These are phyloP conservation scores for Tenebrosternarchus preto DNA, from an alignment of 2,113 vertebrate species.

Conservation along the genomic window DNA sequence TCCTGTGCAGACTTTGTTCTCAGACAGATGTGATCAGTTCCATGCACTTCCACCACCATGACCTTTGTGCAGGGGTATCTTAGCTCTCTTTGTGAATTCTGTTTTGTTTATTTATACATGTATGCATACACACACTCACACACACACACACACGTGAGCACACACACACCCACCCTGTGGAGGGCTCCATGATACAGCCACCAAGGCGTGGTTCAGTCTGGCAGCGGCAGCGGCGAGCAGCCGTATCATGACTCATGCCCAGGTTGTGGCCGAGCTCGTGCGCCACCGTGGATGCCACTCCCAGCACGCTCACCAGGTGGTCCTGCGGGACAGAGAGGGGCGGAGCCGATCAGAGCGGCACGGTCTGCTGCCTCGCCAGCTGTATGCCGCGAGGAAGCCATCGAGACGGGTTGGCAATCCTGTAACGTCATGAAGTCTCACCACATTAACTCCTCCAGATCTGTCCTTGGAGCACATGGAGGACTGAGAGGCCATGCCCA, in stretches of 20 bases:
- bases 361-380: not conserved
- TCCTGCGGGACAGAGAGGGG: constrained; percentile 70
- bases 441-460: constrained; percentile 89
- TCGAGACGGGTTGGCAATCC: too few species aligned
- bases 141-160: too few species aligned
- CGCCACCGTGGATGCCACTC: constrained; percentile 86
- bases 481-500: constrained; percentile 86
- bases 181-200: constrained; percentile 91
- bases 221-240: constrained; percentile 76
- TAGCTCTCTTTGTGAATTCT: too few species aligned
- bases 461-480: constrained; percentile 86
- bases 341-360: not conserved
- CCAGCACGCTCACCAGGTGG: constrained; percentile 84
- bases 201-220: constrained; percentile 77
- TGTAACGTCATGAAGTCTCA: constrained; percentile 64
- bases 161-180: constrained; percentile 75
- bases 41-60: too few species aligned
- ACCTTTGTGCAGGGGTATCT: too few species aligned
- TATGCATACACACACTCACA: too few species aligned
- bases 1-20: too few species aligned
- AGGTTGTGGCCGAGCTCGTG: constrained; percentile 94
- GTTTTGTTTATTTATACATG: too few species aligned
- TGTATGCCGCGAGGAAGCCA: too few species aligned
- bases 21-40: too few species aligned
- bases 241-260: constrained; percentile 83